Percentiles rank a stretch among this genome's conserved stretches.
phyloP scores from a whole-genome alignment of 2,888 invertebrate genomes.

The Spilosoma lubricipeda region DNA sequence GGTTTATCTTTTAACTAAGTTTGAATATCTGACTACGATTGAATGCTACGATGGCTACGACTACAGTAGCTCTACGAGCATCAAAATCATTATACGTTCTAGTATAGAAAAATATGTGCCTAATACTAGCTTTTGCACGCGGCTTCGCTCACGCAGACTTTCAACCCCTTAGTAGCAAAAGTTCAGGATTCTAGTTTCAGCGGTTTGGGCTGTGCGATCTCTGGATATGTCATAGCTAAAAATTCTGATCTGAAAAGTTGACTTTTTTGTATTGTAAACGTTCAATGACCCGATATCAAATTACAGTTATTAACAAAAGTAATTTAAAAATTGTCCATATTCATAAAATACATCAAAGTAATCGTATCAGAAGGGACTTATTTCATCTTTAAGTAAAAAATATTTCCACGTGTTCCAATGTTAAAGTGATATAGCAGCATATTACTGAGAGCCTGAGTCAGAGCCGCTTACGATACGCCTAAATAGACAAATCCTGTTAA shows the following conservation, averaged over 20 bases:
- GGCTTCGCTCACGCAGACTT: no score
- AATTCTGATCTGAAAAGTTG: not conserved
- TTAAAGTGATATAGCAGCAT: conserved; percentile 31
- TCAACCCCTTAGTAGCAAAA: no score
- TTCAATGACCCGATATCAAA: not conserved
- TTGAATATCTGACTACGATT: not conserved
- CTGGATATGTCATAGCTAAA: no score
- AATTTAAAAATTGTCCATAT: conserved; percentile 3
- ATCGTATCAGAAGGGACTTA: conserved; percentile 11
- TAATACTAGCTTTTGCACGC: no score
- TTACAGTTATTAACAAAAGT: not conserved
- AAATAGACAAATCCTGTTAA: conserved; percentile 65
- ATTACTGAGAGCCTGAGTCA: conserved; percentile 27
- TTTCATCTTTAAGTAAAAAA: conserved; percentile 27
- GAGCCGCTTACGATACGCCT: conserved; percentile 59
- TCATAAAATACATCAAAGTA: not conserved
- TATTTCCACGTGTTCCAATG: conserved; percentile 22
- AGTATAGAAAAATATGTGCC: not conserved
- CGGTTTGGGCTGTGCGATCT: no score
- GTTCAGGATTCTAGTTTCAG: no score
- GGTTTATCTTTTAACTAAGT: not conserved
- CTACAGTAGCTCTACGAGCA: conserved; percentile 9
- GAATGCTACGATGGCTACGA: conserved; percentile 2
- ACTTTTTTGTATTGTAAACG: not conserved
- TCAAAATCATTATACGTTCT: not conserved